Evolutionary conservation across 2,888 invertebrate species (phyloP), one percentile per base, ranked within the genome.

Genomic region (Scaptodrosophila latifasciaeformis): DNA sequence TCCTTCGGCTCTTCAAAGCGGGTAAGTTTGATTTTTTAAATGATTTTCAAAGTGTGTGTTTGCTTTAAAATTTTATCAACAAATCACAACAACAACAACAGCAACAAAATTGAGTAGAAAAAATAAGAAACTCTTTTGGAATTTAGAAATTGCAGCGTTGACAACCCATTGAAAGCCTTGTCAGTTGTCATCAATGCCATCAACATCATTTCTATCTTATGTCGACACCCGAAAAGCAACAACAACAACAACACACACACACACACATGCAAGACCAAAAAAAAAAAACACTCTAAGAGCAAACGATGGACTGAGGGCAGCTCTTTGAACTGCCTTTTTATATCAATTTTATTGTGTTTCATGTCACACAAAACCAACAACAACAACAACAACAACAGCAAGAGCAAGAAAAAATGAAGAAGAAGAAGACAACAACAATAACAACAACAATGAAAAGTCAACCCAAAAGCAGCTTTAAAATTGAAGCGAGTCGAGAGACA

Each of bases 271-370:
- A 34, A n/a, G 7, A 34, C 5, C 34, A 45, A 30, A 18, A 48
- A 19, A 19, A 40, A 30, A 15, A 43, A 15, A 10, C 19, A 40
- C n/a, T n/a, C n/a, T n/a, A n/a, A n/a, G n/a, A n/a, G n/a, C n/a
- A n/a, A n/a, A n/a, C 18, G 45, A 37, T 24, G 17, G 21, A 1
- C 17, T 31, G 10, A 21, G 29, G 50, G 29, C 44, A 15, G 39
- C 13, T 15, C 13, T 31, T n/a, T 13, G n/a, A n/a, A 10, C 21
- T 40, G 44, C 19, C 27, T 47, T 51, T 57, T 58, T 63, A 54
- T 68, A 63, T 66, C 54, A 61, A 55, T 70, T 59, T 71, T 75
- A 71, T 70, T 70, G 71, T 75, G 52, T 75, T 71, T 71, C 59
- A 62, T 74, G 68, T 65, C 67, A n/a, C 10, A 34, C 34, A 34